A percentile compares a stretch with the other conserved stretches of the same genome.
Evolutionary conservation across 2,888 invertebrate genomes (phyloP).

Genomic region (Balanococcus diminutus): DNA sequence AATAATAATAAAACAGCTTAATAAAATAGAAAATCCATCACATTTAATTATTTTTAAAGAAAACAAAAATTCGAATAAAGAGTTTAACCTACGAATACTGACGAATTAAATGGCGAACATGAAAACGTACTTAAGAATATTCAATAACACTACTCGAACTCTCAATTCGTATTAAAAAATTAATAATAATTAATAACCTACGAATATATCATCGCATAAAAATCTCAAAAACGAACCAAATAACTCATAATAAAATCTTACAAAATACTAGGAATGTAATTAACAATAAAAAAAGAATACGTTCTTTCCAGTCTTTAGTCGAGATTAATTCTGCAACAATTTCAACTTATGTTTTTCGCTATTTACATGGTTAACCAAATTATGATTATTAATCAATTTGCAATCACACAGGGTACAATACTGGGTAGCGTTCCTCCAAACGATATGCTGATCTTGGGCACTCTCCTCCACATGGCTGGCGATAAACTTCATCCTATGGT

Average conservation of each 20-base stretch:
- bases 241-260: not conserved
- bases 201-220: too few relatives aligned
- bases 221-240: not conserved
- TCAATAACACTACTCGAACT: too few relatives aligned
- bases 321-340: not conserved
- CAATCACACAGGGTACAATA: not conserved
- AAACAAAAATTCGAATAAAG: too few relatives aligned
- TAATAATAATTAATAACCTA: too few relatives aligned
- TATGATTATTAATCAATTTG: not conserved
- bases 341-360: not conserved
- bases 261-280: not conserved
- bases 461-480: not conserved
- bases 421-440: not conserved
- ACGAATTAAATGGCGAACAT: too few relatives aligned
- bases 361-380: not conserved
- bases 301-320: too few relatives aligned
- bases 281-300: not conserved
- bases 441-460: not conserved
- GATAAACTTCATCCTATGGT: not conserved
- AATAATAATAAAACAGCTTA: too few relatives aligned
- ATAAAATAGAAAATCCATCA: too few relatives aligned
- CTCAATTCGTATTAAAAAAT: too few relatives aligned
- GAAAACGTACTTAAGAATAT: too few relatives aligned
- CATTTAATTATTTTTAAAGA: too few relatives aligned
- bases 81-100: too few relatives aligned